Evolutionary conservation across 2,888 invertebrate genomes (phyloP).

Genomic region (Euplexia lucipara): DNA sequence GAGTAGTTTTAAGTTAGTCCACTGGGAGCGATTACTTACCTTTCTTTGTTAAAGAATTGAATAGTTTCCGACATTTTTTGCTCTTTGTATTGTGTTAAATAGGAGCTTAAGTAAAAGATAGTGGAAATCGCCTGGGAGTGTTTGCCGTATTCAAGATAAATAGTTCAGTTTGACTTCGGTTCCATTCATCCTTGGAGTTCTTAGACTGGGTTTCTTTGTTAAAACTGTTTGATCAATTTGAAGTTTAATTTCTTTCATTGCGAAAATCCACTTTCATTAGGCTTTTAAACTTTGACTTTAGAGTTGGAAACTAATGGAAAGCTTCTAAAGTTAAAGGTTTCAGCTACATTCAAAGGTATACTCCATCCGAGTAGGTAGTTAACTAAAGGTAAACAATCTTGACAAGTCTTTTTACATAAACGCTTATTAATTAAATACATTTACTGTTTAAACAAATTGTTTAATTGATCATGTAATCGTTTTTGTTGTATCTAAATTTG

Average conservation of each 20-base stretch:
- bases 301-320: neutral
- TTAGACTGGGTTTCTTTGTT: conserved; percentile 20
- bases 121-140: conserved; percentile 12
- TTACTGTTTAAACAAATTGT: too few relatives aligned
- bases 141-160: conserved; percentile 41
- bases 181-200: conserved; percentile 18
- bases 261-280: neutral
- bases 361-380: too few relatives aligned
- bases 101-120: conserved; percentile 41
- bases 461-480: too few relatives aligned
- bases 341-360: too few relatives aligned
- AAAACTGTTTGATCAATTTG: conserved; percentile 16
- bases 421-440: too few relatives aligned
- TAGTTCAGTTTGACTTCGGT: conserved; percentile 24
- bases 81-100: conserved; percentile 58
- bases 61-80: conserved; percentile 51
- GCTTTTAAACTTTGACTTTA: neutral
- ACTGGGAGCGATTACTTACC: conserved; percentile 65
- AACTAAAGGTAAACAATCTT: too few relatives aligned
- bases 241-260: conserved; percentile 22
- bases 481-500: too few relatives aligned
- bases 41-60: conserved; percentile 64
- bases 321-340: neutral
- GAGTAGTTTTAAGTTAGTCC: conserved; percentile 67
- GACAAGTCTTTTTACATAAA: too few relatives aligned